phyloP scores from a whole-genome alignment of 2,888 invertebrate genomes.

The Tetheella fluctuosa region DNA sequence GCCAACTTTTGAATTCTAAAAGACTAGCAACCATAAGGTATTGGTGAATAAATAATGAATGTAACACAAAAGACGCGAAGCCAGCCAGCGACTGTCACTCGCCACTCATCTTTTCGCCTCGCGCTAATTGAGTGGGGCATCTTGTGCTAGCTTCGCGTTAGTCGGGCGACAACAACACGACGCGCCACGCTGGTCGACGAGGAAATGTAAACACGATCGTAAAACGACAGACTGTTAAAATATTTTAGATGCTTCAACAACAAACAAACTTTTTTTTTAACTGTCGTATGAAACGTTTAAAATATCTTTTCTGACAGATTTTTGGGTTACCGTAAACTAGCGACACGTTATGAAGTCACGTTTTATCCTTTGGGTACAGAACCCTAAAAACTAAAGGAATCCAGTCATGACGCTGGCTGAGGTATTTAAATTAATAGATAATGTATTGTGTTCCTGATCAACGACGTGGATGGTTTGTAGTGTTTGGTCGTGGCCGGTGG shows the following conservation, averaged over 20 bases:
- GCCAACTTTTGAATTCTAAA: background rate
- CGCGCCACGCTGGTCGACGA: slow-evolving; percentile 16
- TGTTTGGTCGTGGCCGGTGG: slow-evolving; percentile 43
- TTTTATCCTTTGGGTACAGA: too few relatives aligned
- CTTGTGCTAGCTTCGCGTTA: slow-evolving; percentile 32
- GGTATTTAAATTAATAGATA: too few relatives aligned
- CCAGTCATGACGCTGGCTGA: too few relatives aligned
- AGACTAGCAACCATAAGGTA: slow-evolving; percentile 26
- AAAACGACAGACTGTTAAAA: slow-evolving; percentile 38
- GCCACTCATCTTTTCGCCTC: slow-evolving; percentile 54
- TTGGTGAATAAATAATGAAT: slow-evolving; percentile 51
- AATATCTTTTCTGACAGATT: background rate
- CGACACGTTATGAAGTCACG: too few relatives aligned
- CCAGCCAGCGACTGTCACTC: slow-evolving; percentile 43
- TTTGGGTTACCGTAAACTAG: too few relatives aligned
- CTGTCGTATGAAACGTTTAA: background rate
- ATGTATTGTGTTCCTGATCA: too few relatives aligned
- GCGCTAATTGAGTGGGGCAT: slow-evolving; percentile 56
- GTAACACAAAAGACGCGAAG: slow-evolving; percentile 46
- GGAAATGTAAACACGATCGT: slow-evolving; percentile 51
- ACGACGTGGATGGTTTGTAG: slow-evolving; percentile 54
- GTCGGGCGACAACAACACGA: slow-evolving; percentile 35
- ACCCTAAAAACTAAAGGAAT: too few relatives aligned
- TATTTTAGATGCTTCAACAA: slow-evolving; percentile 18
- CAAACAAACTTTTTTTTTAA: background rate